Evolutionary conservation across 1,140 invertebrate species (phyloP), one percentile per base, ranked within the genome.

Genomic region (Bombus vancouverensis): DNA sequence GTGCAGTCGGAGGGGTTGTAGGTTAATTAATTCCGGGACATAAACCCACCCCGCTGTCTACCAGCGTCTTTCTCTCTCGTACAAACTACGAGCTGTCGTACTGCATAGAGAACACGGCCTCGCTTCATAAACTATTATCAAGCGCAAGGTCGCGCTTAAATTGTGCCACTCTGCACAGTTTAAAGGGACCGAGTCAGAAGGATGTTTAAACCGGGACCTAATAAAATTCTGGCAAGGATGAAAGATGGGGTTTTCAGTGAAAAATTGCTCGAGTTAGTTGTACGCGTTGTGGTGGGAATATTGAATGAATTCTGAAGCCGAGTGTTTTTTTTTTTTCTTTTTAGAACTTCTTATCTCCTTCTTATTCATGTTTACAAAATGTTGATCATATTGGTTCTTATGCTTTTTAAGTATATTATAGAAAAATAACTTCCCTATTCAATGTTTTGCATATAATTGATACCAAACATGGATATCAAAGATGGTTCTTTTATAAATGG

Each of bases 21-120:
- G 94, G 94, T 94, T 94, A 94, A 94, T 94, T 94, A 94, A 94
- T 94, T 94, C 93, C 92, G 92, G 92, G 89, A 92, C 93, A 93
- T 94, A 93, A 94, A 94, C 89, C 88, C 91, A 91, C 87, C 85
- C 91, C 88, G 57, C 71, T 44, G n/a, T 47, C 65, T 71, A 34
- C 57, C 47, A 81, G 68, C 65, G 47, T 53, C 83, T 82, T 37
- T 87, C 80, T 83, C 77, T 77, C 75, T 81, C 75, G 62, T 47
- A 59, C 78, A 73, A 76, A 78, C 88, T 88, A 76, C 86, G 78
- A 81, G 65, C 81, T 90, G 83, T 86, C 89, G 89, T 83, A 81
- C 68, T 65, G 89, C 89, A 86, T 88, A 88, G 89, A 90, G 90
- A 91, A 79, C 82, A 75, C 74, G 78, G 82, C 25, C 78, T 76